These are phyloP conservation scores for Spea multiplicata DNA, from an alignment of 2,113 vertebrate genomes.

Conservation along the genomic window DNA sequence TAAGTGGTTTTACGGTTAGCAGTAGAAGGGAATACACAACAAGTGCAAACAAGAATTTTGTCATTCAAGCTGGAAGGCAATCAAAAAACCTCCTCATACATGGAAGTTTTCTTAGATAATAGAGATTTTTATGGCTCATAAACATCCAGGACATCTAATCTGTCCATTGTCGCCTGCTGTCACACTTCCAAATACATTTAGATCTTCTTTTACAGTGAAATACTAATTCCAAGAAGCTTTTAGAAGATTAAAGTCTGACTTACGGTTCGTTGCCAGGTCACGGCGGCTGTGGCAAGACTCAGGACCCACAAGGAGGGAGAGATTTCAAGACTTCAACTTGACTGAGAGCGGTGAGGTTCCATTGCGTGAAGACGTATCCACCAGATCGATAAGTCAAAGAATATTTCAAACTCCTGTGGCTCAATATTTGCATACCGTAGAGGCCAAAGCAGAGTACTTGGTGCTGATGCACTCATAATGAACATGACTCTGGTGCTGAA, in stretches of 20 bases:
- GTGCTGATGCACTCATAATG: not conserved
- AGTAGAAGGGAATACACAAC: no score
- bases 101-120: no score
- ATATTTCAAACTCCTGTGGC: not conserved
- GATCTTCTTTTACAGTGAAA: conserved; percentile 10
- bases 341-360: not conserved
- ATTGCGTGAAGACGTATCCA: not conserved
- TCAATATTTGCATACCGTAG: not conserved
- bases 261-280: not conserved
- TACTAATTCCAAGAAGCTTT: conserved; percentile 4
- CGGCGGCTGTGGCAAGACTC: not conserved
- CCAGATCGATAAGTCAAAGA: not conserved
- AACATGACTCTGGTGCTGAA: not conserved
- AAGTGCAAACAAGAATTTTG: no score
- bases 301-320: not conserved
- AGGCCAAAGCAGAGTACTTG: not conserved
- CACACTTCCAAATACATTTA: not conserved
- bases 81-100: no score
- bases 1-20: no score
- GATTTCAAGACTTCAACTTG: no score
- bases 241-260: conserved; percentile 18
- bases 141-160: no score
- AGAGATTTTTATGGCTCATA: no score
- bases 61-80: no score
- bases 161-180: no score